Base-by-base conservation (phyloP, 2,113 vertebrate species). In the Scophthalmus maximus region DNA sequence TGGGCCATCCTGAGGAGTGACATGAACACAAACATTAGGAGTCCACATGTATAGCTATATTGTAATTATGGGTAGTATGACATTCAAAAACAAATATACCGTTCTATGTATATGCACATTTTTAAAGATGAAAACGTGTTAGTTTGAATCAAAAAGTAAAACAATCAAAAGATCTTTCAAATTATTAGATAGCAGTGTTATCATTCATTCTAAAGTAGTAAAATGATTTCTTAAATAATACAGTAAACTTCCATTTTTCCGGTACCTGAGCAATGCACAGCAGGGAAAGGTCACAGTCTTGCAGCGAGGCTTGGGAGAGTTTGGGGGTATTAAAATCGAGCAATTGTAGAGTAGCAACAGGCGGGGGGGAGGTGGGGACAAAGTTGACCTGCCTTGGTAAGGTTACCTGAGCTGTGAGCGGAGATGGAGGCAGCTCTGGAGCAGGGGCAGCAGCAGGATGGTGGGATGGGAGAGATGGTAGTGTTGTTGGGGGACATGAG, bases 191-290 rank as follows among this genome's bases (percentile, higher is more conserved):
- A 77, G 14, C 23, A 29, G 22, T 64, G 34, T 38, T 52, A 15
- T 55, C 20, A 70, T 61, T 69, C 38, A 23, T 73, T 73, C 7
- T 59, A 77, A 65, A 65, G 12, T 17, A 65, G 12, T 17, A 44
- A 47, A 59, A 76, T 6, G 17, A 60, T 17, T 25, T 51, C 8
- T 2, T 27, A 55, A 79, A 66, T 42, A 63, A 65, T 25, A 73
- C 9, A 71, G 44, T 64, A 67, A 79, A 67, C 42, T 32, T 66
- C 65, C 44, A 81, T 47, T 76, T 58, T 82, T 84, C 72, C 68
- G 91, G 92, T 94, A 94, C 94, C 93, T 94, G 91, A 90, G 91
- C 73, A 87, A 87, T 88, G 84, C 86, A 86, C 82, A 88, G 83
- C 85, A 92, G 89, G 85, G 91, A 84, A 86, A 91, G 85, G 71